phyloP scores from a whole-genome alignment of 2,797 vertebrate species.

The Diceros bicornis region DNA sequence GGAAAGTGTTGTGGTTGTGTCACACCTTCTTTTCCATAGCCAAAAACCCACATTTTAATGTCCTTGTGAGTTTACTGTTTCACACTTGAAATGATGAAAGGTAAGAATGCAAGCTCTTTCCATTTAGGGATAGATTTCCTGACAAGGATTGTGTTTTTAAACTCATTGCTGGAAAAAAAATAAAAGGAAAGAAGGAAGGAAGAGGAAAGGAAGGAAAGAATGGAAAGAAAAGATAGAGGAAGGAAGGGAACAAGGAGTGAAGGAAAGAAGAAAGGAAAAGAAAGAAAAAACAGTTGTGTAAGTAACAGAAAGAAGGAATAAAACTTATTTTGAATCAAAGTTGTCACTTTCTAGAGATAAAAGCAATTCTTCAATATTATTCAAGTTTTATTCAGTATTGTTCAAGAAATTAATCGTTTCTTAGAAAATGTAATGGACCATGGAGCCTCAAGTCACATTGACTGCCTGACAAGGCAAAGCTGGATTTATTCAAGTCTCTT shows the following conservation, averaged over 20 bases:
- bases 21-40: constrained; percentile 5
- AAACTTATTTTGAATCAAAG: background rate
- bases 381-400: constrained; percentile 63
- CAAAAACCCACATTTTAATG: constrained; percentile 41
- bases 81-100: constrained; percentile 9
- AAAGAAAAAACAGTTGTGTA: background rate
- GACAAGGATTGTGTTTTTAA: background rate
- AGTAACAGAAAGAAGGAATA: background rate
- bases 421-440: constrained; percentile 82
- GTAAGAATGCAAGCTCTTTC: background rate
- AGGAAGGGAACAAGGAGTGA: background rate
- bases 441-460: constrained; percentile 78
- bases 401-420: constrained; percentile 88
- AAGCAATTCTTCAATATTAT: background rate
- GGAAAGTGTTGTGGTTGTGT: background rate
- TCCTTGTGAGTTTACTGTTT: background rate
- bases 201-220: background rate
- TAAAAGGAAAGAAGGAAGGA: background rate
- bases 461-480: constrained; percentile 83
- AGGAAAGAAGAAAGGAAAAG: background rate
- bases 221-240: background rate
- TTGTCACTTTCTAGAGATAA: background rate
- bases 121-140: background rate
- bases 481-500: constrained; percentile 85
- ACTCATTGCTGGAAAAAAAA: background rate